Evolutionary conservation across 2,113 vertebrate genomes (phyloP).

Genomic region (Microcebus griseorufus): DNA sequence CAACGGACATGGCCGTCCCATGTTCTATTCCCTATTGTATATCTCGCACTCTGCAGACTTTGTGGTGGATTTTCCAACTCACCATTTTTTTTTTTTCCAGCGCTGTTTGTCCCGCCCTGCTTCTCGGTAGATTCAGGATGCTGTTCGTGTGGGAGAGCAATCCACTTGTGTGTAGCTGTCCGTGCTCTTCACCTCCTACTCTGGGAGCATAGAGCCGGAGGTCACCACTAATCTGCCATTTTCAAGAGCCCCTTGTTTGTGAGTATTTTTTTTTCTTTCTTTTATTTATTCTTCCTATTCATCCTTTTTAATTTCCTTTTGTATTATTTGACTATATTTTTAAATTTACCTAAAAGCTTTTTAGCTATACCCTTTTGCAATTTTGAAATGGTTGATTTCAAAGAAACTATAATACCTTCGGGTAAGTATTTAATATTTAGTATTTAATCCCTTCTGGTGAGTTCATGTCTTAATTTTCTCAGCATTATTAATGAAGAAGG

Average conservation of each 20-base stretch:
- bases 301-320: not conserved
- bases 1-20: accelerated
- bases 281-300: not conserved
- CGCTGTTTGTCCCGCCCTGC: too few relatives aligned
- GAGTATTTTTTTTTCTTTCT: not conserved
- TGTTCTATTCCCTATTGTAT: too few relatives aligned
- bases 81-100: too few relatives aligned
- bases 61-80: too few relatives aligned
- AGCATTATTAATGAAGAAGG: not conserved
- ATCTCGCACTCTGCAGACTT: too few relatives aligned
- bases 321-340: not conserved
- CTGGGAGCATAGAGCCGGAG: too few relatives aligned
- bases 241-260: too few relatives aligned
- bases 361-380: not conserved
- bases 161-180: too few relatives aligned
- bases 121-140: too few relatives aligned
- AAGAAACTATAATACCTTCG: not conserved
- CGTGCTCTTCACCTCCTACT: too few relatives aligned
- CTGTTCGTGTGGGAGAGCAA: too few relatives aligned
- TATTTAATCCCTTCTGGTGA: not conserved
- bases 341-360: not conserved
- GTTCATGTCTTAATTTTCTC: not conserved
- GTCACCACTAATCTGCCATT: too few relatives aligned
- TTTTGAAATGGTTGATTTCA: not conserved
- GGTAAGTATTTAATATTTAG: not conserved